Evolutionary conservation across 2,888 invertebrate species (phyloP), one percentile per base, ranked within the genome.

Genomic region (Gymnosoma rotundatum): DNA sequence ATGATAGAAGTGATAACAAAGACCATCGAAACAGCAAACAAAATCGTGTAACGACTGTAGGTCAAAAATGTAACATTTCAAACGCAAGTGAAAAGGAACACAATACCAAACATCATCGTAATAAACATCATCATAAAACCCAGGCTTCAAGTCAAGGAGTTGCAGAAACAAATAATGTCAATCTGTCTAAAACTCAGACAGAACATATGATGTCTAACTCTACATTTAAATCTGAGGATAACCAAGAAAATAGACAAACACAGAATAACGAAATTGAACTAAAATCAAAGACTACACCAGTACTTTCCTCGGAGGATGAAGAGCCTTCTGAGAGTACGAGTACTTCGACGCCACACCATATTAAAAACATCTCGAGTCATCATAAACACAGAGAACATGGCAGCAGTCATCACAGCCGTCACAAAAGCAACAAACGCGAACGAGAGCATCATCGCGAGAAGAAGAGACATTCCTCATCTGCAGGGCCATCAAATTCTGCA

Each of bases 181-280:
- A 93, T 93, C 88, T 93, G 93, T 88, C 93, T 93, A 91, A 90
- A 93, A 78, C 93, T 16, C 83, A 93, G 88, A 67, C 89, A 88
- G 82, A 90, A 88, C 64, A 87, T 72, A 70, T 85, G 84, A 32
- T 74, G 66, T n/a, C 85, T 54, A 80, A 61, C 67, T 50, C 79
- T 58, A 36, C 58, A 12, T 7, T 14, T 54, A 79, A 76, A 63
- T 5, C 25, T 18, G 78, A 74, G 20, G 63, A 58, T 58, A 58
- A 45, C 6, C 76, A 67, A 14, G 78, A 58, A 81, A 83, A 72
- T 48, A 38, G 21, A 38, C 32, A 32, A 32, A 32, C 8, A 7
- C 32, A 32, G 6, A 76, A 78, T 16, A 18, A 50, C 8, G 79
- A 80, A 9, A 16, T 73, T 38, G 76, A 63, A 20, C 45, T 69